phyloP scores from a whole-genome alignment of 2,888 invertebrate genomes.

The Oxyteleia sp. region DNA sequence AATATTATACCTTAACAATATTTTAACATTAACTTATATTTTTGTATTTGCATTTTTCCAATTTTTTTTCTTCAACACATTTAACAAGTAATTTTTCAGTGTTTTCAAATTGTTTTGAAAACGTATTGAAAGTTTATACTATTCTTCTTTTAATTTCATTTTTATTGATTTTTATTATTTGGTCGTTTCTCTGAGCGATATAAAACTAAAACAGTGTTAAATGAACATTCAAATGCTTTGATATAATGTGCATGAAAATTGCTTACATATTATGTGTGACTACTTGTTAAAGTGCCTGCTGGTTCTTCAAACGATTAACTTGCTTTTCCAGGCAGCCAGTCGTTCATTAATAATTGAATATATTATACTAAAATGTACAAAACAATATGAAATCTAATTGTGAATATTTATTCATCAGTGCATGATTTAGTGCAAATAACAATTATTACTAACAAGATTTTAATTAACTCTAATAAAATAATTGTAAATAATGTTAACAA shows the following conservation, averaged over 20 bases:
- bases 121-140: too few relatives aligned
- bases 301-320: conserved; percentile 60
- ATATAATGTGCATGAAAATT: conserved; percentile 53
- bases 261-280: conserved; percentile 58
- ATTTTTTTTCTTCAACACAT: not conserved
- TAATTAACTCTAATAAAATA: conserved; percentile 14
- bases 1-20: too few relatives aligned
- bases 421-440: conserved; percentile 22
- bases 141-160: not conserved
- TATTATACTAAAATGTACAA: conserved; percentile 9
- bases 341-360: not conserved
- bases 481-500: conserved; percentile 15
- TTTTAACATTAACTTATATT: too few relatives aligned
- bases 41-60: not conserved
- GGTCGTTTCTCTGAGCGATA: conserved; percentile 30
- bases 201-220: conserved; percentile 3
- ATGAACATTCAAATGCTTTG: conserved; percentile 33
- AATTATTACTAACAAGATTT: conserved; percentile 37
- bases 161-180: not conserved
- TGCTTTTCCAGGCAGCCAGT: conserved; percentile 47
- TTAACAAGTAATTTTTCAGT: not conserved
- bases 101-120: too few relatives aligned
- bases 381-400: conserved; percentile 2
- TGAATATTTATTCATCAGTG: conserved; percentile 10
- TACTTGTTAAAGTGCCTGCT: conserved; percentile 66